phyloP scores from a whole-genome alignment of 2,113 vertebrate species.

The Canis aureus region DNA sequence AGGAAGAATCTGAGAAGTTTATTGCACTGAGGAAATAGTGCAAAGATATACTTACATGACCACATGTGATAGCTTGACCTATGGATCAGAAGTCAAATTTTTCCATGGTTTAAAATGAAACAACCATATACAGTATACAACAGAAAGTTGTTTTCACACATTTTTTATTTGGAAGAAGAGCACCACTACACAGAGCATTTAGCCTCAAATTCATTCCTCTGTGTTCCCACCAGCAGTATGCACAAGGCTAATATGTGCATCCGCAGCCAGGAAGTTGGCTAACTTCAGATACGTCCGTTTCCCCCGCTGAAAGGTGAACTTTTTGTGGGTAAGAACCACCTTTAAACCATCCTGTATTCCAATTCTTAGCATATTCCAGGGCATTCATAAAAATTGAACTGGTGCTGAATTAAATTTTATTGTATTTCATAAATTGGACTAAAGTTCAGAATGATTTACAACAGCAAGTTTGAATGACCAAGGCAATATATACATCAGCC shows the following conservation, averaged over 20 bases:
- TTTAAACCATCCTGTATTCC: background rate
- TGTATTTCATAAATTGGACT: background rate
- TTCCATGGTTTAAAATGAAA: conserved; percentile 16
- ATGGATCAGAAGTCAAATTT: background rate
- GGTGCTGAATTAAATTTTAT: background rate
- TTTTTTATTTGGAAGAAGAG: background rate
- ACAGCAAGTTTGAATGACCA: background rate
- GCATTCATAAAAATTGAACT: background rate
- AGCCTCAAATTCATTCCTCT: background rate
- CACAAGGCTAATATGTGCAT: background rate
- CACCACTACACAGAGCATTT: background rate
- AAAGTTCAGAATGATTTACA: background rate
- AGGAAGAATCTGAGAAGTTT: background rate
- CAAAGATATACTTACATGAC: background rate
- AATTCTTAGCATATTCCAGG: background rate
- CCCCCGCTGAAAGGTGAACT: background rate
- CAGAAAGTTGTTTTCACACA: background rate
- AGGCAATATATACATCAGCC: background rate
- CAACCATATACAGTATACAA: background rate
- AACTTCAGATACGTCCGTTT: background rate
- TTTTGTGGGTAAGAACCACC: background rate
- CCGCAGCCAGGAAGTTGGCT: background rate
- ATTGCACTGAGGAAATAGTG: background rate
- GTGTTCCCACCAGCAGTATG: background rate
- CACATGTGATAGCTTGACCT: background rate